Evolutionary conservation across 2,113 vertebrate species (phyloP).

Genomic region (Rhegmatorhina hoffmannsi): DNA sequence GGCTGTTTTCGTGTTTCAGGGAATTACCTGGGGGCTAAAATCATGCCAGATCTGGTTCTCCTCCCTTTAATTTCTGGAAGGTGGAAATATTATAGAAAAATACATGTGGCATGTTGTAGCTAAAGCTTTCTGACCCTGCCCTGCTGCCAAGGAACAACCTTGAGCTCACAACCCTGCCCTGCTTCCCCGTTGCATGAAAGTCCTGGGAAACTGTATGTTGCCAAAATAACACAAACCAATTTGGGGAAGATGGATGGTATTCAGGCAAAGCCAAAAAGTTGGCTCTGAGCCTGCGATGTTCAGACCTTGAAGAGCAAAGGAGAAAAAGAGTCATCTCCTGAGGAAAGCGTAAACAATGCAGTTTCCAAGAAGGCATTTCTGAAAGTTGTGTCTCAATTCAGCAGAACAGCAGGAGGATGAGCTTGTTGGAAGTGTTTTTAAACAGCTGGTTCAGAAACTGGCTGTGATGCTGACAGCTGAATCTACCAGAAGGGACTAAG

Average conservation of each 20-base stretch:
- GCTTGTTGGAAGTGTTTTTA: conserved; percentile 6
- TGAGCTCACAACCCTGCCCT: not conserved
- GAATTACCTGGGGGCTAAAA: not conserved
- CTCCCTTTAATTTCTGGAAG: not conserved
- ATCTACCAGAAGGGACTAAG: conserved; percentile 34
- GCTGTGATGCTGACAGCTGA: conserved; percentile 33
- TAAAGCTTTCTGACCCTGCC: not conserved
- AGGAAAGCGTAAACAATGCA: not conserved
- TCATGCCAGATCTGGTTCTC: conserved; percentile 4
- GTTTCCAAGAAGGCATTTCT: conserved; percentile 3
- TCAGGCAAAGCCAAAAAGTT: not conserved
- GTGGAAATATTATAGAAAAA: not conserved
- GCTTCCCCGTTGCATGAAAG: conserved; percentile 9
- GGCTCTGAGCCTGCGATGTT: not conserved
- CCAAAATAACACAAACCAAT: not conserved
- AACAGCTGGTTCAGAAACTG: conserved; percentile 47
- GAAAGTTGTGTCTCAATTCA: conserved; percentile 10
- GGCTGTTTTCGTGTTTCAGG: conserved; percentile 10
- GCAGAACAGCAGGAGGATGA: conserved; percentile 5
- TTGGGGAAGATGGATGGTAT: not conserved
- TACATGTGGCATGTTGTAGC: not conserved
- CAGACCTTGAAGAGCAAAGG: not conserved
- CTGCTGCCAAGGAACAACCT: not conserved
- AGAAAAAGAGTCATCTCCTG: not conserved
- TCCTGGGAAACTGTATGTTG: not conserved